Base-by-base conservation (phyloP, 2,113 vertebrate species). In the Clarias batrachus region DNA sequence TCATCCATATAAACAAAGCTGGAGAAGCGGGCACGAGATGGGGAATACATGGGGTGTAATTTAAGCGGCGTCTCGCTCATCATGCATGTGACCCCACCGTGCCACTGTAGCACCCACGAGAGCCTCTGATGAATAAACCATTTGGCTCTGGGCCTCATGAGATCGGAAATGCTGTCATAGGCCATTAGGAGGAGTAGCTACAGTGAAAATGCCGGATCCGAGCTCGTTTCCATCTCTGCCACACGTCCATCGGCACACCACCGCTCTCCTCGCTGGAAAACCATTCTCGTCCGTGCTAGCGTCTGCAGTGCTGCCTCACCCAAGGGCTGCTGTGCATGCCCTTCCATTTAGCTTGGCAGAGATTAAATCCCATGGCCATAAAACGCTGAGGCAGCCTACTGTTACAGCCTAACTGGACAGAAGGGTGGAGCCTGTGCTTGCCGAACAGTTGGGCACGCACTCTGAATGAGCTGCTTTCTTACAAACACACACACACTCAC, bases 61-160 rank as follows among this genome's bases (percentile, higher is more conserved):
- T 92, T 92, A 90, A 90, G 84, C 82, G 84, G 84, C 82, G 86
- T 90, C 89, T 91, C 90, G 83, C 88, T 85, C 80, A 77, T 86
- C 80, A 77, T 86, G 4, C 60, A 80, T 12, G 82, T 89, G 90
- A 37, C 19, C 52, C 12, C 85, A 89, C 89, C 80, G 82, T 89
- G 89, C 89, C 90, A 81, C 84, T 87, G 84, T 87, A 89, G 91
- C 86, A 89, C 90, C 85, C 85, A 81, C 25, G 85, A 88, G 88
- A 82, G 81, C 83, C 63, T 82, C 89, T 93, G 89, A 94, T 94
- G 93, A 93, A 94, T 90, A 94, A 94, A 94, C 89, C 94, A 94
- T 93, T 93, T 83, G 91, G 90, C 57, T 86, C 23, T 63, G 48
- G 54, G 78, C 81, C 90, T 88, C 83, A 82, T 91, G 88, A 90